A percentile compares a stretch with the other conserved stretches of the same genome.
phyloP scores from a whole-genome alignment of 1,140 invertebrate genomes.

The Heterodera schachtii region DNA sequence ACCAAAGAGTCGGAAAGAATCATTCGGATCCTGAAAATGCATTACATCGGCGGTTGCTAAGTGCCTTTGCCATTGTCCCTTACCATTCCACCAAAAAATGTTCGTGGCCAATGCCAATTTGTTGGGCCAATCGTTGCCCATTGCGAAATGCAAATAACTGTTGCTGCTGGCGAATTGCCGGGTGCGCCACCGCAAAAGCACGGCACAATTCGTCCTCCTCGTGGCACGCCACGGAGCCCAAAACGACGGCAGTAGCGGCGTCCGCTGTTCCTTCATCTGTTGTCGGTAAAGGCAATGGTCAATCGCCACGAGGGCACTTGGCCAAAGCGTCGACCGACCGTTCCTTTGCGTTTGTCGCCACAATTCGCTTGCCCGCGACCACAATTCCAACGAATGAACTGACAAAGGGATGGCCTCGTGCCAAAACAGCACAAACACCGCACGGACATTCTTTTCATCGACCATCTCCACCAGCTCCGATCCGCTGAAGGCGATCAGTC shows the following conservation, averaged over 20 bases:
- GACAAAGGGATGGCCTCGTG: slow-evolving; percentile 43
- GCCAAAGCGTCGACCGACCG: slow-evolving; percentile 10
- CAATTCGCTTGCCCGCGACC: slow-evolving; percentile 24
- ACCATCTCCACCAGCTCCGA: slow-evolving; percentile 30
- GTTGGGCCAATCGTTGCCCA: slow-evolving; percentile 39
- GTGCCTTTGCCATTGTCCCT: neutral
- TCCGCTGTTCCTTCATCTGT: neutral
- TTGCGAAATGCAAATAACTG: slow-evolving; percentile 42
- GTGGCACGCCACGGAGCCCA: slow-evolving; percentile 47
- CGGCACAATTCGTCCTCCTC: slow-evolving; percentile 44
- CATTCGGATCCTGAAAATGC: slow-evolving; percentile 6
- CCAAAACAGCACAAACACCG: slow-evolving; percentile 49
- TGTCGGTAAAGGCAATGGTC: neutral
- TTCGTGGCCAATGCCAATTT: slow-evolving; percentile 44
- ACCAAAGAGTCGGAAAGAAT: slow-evolving; percentile 14
- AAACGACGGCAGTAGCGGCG: neutral
- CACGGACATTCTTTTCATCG: slow-evolving; percentile 22
- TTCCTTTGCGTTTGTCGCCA: slow-evolving; percentile 11
- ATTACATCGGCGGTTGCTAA: too few species aligned
- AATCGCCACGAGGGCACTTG: neutral
- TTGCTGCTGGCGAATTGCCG: slow-evolving; percentile 30
- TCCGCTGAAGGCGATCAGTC: slow-evolving; percentile 32
- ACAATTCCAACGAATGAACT: slow-evolving; percentile 38
- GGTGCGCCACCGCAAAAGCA: slow-evolving; percentile 46
- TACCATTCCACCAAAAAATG: slow-evolving; percentile 47